Evolutionary conservation across 2,888 invertebrate species (phyloP).

Genomic region (Litoditis marina): DNA sequence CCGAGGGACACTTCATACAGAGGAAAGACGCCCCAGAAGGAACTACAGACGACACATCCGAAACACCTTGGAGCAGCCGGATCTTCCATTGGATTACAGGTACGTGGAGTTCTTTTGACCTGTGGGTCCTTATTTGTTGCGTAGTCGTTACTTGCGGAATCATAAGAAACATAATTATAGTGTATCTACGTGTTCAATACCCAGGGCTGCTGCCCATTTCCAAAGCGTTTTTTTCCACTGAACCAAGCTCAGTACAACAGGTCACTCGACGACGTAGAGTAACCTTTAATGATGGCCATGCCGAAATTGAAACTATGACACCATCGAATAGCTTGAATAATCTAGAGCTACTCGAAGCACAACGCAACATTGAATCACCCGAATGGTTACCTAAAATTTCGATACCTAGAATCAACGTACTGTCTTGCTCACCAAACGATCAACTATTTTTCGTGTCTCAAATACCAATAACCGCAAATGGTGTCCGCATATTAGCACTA

Average conservation of each 20-base stretch:
- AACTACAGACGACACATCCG: too few species aligned
- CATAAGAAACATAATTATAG: neutral
- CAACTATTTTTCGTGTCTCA: conserved; percentile 8
- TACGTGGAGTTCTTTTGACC: neutral
- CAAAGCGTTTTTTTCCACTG: too few species aligned
- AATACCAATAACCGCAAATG: conserved; percentile 6
- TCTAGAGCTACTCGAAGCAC: too few species aligned
- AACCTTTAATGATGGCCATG: too few species aligned
- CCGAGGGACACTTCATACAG: neutral
- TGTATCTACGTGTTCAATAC: neutral
- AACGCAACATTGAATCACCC: too few species aligned
- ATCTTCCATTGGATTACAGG: neutral
- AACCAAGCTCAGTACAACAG: too few species aligned
- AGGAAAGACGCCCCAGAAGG: too few species aligned
- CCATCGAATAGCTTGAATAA: too few species aligned
- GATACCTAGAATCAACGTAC: neutral
- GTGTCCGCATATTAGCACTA: conserved; percentile 1
- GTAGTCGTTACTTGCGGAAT: neutral
- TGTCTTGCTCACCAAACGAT: neutral
- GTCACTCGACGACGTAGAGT: too few species aligned
- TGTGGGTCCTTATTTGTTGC: neutral
- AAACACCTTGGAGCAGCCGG: too few species aligned
- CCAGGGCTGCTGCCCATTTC: too few species aligned
- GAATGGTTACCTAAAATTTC: neutral
- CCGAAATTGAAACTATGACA: too few species aligned